These are phyloP conservation scores for Piprites chloris DNA, from an alignment of 2,113 vertebrate genomes.

Conservation along the genomic window DNA sequence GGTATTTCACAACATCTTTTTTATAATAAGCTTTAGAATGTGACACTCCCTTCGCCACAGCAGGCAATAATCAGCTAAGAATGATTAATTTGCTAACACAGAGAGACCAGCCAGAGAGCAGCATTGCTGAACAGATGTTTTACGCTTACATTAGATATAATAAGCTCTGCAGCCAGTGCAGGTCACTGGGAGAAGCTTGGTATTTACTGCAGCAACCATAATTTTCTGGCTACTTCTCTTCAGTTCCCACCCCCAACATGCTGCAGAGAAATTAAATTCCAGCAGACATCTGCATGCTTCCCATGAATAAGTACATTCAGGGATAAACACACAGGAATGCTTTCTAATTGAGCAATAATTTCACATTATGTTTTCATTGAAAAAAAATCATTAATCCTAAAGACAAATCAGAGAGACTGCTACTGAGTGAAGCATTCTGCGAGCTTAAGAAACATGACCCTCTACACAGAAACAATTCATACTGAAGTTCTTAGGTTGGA, in stretches of 20 bases:
- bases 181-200: constrained; percentile 28
- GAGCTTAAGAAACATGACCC: neutral
- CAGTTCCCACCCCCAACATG: neutral
- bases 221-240: constrained; percentile 46
- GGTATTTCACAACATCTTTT: neutral
- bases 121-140: neutral
- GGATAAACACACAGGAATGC: neutral
- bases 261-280: constrained; percentile 56
- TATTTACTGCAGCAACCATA: constrained; percentile 40
- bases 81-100: neutral
- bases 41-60: neutral
- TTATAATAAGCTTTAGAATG: neutral
- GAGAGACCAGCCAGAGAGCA: neutral
- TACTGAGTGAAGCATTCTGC: neutral
- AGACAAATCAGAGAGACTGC: neutral
- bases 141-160: neutral
- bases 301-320: neutral
- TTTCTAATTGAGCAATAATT: constrained; percentile 21
- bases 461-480: neutral
- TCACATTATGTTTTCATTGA: neutral
- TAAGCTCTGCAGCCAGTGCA: neutral
- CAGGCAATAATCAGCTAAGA: neutral
- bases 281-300: constrained; percentile 36
- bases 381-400: neutral
- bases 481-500: neutral